Evolutionary conservation across 2,113 vertebrate genomes (phyloP), one percentile per base, ranked within the genome.

Genomic region (Lipophrys pholis): DNA sequence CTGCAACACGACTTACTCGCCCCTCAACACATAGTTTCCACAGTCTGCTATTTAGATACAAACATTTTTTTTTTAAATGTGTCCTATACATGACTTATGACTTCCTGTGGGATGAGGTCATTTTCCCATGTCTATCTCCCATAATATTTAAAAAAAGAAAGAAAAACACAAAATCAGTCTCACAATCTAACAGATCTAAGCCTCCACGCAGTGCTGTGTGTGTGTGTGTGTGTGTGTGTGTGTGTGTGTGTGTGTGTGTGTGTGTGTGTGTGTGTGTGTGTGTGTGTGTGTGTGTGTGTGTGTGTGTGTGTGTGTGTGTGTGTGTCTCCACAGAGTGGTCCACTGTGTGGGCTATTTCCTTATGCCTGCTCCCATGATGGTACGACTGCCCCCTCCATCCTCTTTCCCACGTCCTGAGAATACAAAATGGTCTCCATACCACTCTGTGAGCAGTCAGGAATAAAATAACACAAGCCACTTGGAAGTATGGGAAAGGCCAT

Each of bases 401-500:
- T 87, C 78, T 89, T 92, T 91, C 91, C 90, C 91, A 92, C 78
- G 86, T 89, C 71, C 69, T 65, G 51, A 10, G 51, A 10, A 80
- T 11, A 69, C 64, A 68, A 74, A 81, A 60, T 42, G 51, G 67
- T 77, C 78, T 68, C 72, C 67, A 41, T 46, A 82, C 63, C 69
- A 16, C 63, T 81, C 50, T 64, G 62, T 17, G 30, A 86, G 72
- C 49, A 76, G 75, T 69, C 73, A 63, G 64, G 46, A 72, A 69
- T 80, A 84, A 85, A 86, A 90, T 48, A 87, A 85, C 83, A 89
- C 63, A 69, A 10, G 48, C 63, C 49, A 57, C 39, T n/a, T 41
- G 49, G 42, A 82, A 78, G 69, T 86, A 85, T 91, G 91, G 69
- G 87, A 91, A 91, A 92, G 86, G 85, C 82, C 91, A 87, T 56